phyloP scores from a whole-genome alignment of 2,888 invertebrate genomes.

The Acronicta psi region DNA sequence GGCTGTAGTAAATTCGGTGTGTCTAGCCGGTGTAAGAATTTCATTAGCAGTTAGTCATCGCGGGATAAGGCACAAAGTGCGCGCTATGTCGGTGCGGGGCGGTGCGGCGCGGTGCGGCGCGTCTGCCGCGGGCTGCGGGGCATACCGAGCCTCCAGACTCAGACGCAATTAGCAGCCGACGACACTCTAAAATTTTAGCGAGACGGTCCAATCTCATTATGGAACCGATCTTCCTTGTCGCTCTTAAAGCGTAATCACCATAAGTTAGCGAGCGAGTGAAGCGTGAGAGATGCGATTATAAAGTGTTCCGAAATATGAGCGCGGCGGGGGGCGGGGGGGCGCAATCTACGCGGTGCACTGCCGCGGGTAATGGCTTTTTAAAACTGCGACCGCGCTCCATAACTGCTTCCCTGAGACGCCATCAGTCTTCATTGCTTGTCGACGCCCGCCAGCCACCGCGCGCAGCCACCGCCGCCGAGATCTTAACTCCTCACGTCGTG shows the following conservation, averaged over 20 bases:
- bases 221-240: conserved; percentile 88
- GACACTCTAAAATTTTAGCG: conserved; percentile 88
- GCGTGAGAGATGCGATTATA: conserved; percentile 88
- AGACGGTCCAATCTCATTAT: conserved; percentile 88
- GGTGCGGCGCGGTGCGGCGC: conserved; percentile 37
- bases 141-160: conserved; percentile 68
- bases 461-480: conserved; percentile 71
- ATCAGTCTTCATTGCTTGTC: conserved; percentile 90
- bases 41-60: conserved; percentile 73
- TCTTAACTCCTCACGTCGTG: conserved; percentile 83
- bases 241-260: conserved; percentile 88
- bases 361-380: conserved; percentile 88
- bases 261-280: conserved; percentile 88
- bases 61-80: conserved; percentile 65
- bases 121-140: conserved; percentile 44
- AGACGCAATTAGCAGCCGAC: conserved; percentile 86
- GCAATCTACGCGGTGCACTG: conserved; percentile 86
- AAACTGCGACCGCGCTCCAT: conserved; percentile 89
- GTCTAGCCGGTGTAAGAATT: conserved; percentile 69
- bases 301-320: conserved; percentile 88
- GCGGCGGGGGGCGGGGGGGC: conserved; percentile 67
- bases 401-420: conserved; percentile 87
- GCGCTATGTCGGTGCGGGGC: conserved; percentile 50
- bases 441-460: conserved; percentile 74
- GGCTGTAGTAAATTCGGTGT: conserved; percentile 59